Evolutionary conservation across 2,888 invertebrate species (phyloP).

Genomic region (Bellardia pandia): DNA sequence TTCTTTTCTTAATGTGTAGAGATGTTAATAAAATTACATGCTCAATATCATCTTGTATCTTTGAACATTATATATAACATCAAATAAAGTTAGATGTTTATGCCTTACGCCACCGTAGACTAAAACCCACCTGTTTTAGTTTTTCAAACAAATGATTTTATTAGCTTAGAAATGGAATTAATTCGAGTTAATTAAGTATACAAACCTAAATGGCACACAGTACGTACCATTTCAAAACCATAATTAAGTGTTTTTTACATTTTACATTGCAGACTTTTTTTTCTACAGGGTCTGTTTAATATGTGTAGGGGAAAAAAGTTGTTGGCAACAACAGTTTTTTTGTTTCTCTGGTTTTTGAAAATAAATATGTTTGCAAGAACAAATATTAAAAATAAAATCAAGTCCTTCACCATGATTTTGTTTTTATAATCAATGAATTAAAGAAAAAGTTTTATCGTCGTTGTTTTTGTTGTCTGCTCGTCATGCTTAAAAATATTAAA

Average conservation of each 20-base stretch:
- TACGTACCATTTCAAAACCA: not conserved
- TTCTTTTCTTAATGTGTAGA: not conserved
- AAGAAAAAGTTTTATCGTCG: slow-evolving; percentile 34
- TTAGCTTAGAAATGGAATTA: too few relatives aligned
- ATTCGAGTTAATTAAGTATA: too few relatives aligned
- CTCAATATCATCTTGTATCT: too few relatives aligned
- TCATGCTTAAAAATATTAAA: slow-evolving; percentile 5
- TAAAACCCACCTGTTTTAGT: too few relatives aligned
- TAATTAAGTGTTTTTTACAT: not conserved
- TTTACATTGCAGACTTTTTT: not conserved
- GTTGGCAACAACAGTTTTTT: slow-evolving; percentile 44
- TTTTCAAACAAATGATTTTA: too few relatives aligned
- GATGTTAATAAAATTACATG: too few relatives aligned
- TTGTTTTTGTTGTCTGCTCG: not conserved
- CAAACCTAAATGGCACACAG: too few relatives aligned
- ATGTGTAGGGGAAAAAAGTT: slow-evolving; percentile 7
- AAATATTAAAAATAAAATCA: slow-evolving; percentile 32
- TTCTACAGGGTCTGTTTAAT: not conserved
- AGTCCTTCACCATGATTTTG: slow-evolving; percentile 31
- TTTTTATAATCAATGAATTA: slow-evolving; percentile 44
- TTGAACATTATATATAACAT: too few relatives aligned
- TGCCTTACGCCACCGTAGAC: too few relatives aligned
- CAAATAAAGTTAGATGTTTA: too few relatives aligned
- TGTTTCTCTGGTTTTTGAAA: not conserved
- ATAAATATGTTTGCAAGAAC: slow-evolving; percentile 17